Conservation (phyloP, 35 echinoderm and acorn worm genomes). For the Hemicentrotus pulcherrimus region DNA sequence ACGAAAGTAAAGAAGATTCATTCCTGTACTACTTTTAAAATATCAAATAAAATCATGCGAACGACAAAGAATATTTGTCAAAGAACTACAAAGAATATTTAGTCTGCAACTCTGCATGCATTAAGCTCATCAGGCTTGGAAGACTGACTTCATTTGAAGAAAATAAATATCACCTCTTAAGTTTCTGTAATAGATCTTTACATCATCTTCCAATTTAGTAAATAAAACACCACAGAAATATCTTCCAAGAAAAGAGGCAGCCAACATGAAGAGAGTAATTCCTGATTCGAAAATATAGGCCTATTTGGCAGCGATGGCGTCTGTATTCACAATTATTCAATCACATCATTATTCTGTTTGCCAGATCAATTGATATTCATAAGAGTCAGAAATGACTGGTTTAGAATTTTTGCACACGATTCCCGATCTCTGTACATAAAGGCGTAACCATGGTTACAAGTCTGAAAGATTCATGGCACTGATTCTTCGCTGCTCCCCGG, state of each 20-base stretch:
- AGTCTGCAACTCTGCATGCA: no score
- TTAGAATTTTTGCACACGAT: neutral
- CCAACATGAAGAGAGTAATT: neutral
- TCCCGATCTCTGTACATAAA: neutral
- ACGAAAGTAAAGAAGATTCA: neutral
- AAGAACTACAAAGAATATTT: no score
- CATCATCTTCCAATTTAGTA: neutral
- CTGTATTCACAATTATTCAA: neutral
- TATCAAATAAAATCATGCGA: no score
- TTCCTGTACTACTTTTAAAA: no score
- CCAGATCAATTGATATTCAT: neutral
- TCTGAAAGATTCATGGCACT: neutral
- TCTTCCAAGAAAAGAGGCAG: neutral
- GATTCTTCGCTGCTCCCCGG: neutral
- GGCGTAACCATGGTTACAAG: neutral
- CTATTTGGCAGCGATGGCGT: no score
- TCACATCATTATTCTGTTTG: neutral
- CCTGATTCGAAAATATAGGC: neutral
- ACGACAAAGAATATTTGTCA: no score
- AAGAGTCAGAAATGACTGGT: neutral
- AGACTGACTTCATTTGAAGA: neutral
- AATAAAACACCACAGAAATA: neutral
- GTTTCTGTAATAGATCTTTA: neutral
- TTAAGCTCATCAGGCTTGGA: neutral
- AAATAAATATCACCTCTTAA: neutral